Percentiles rank a stretch among this genome's conserved stretches.
Conservation (phyloP, 1,140 invertebrate genomes). For the Macrosteles quadrilineatus region DNA sequence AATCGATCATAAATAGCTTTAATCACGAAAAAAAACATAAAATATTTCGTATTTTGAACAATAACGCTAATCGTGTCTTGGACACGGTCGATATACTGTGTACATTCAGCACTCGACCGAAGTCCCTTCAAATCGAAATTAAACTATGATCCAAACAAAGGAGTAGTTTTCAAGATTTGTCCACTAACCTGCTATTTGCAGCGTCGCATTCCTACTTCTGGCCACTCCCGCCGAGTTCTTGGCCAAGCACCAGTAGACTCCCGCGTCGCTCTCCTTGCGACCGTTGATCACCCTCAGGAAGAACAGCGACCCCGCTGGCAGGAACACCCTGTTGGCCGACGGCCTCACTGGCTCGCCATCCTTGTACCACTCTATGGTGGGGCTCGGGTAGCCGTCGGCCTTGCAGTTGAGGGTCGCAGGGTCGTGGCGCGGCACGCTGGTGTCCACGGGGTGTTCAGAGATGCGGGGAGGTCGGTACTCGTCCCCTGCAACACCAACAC, state of each 20-base stretch:
- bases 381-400: conserved; percentile 81
- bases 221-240: conserved; percentile 76
- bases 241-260: conserved; percentile 87
- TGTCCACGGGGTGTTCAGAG: conserved; percentile 72
- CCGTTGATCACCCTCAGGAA: conserved; percentile 72
- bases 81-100: too few relatives aligned
- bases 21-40: too few relatives aligned
- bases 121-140: too few relatives aligned
- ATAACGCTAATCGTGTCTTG: too few relatives aligned
- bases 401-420: conserved; percentile 81
- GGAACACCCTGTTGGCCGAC: conserved; percentile 48
- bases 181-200: conserved; percentile 82
- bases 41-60: too few relatives aligned
- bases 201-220: conserved; percentile 78
- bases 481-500: neutral
- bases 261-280: conserved; percentile 77
- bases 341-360: conserved; percentile 68
- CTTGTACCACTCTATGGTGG: conserved; percentile 78
- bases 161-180: too few relatives aligned
- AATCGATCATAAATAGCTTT: too few relatives aligned
- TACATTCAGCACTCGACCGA: too few relatives aligned
- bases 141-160: too few relatives aligned
- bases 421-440: conserved; percentile 76
- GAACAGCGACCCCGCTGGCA: conserved; percentile 76
- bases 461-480: conserved; percentile 74